Evolutionary conservation across 2,888 invertebrate genomes (phyloP).

Genomic region (Tridacna crocea): DNA sequence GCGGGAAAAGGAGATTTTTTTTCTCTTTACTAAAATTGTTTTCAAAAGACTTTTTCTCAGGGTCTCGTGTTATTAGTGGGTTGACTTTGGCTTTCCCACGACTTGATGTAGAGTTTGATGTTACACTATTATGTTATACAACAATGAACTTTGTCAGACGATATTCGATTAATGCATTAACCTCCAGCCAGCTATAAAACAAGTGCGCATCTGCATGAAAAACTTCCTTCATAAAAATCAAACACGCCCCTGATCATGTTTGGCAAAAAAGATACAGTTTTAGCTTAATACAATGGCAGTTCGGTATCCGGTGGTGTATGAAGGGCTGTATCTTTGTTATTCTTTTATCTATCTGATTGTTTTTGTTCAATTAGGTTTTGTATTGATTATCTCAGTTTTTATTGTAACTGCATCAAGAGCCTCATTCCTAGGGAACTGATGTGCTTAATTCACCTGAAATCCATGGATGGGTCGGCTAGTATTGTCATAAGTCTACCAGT

Average conservation of each 20-base stretch:
- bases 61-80: too few species aligned
- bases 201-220: constrained; percentile 20
- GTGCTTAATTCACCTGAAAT: too few species aligned
- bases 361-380: neutral
- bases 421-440: too few species aligned
- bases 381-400: too few species aligned
- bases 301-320: neutral
- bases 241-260: constrained; percentile 19
- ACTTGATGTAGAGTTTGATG: neutral
- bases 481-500: too few species aligned
- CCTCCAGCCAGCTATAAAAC: constrained; percentile 16
- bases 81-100: constrained; percentile 1
- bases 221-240: constrained; percentile 21
- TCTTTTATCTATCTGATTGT: neutral
- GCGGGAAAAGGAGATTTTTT: too few species aligned
- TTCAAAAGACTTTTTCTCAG: too few species aligned
- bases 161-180: constrained; percentile 11
- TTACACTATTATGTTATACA: constrained; percentile 12
- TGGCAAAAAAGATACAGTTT: constrained; percentile 23
- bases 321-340: neutral
- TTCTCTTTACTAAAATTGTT: too few species aligned
- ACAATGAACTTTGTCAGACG: neutral
- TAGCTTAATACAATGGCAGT: neutral
- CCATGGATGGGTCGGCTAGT: too few species aligned
- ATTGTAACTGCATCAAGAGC: too few species aligned